Evolutionary conservation across 2,797 vertebrate genomes (phyloP), one percentile per base, ranked within the genome.

Genomic region (Mormyrops boulengeri): DNA sequence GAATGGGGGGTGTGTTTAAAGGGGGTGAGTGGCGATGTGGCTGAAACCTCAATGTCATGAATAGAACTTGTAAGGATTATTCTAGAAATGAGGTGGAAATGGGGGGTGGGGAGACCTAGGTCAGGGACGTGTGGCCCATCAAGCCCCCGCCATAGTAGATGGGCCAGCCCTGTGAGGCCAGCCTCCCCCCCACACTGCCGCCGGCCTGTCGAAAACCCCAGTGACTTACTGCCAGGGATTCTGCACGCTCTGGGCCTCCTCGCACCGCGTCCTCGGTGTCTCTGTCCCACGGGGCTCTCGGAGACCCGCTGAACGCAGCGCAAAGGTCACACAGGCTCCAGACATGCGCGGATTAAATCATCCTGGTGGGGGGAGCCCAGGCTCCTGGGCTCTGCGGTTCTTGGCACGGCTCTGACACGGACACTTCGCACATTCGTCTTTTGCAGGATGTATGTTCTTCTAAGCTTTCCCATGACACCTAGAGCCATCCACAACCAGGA

Each of bases 111-210:
- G 69, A 57, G 62, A 26, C 52, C 9, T 1, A 26, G 53, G 89
- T 88, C 62, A 82, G 69, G 88, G 82, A 88, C 38, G 60, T 52
- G 17, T 92, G 94, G 93, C n/a, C 41, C 88, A 62, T 4, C 91
- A 92, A 90, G 91, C 92, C 93, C 84, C 44, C n/a, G 38, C 47
- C 30, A 19, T 41, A 53, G 62, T 38, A 85, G 88, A 90, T 47
- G 26, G 57, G 88, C 34, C 87, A 80, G 88, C 49, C 52, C 94
- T 94, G 88, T 94, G 93, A 92, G 93, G 92, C 92, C 96, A 95
- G 96, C 95, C 95, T 93, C 91, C 62, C 30, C 82, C 94, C 96
- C 94, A 96, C 95, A 95, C 92, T 92, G 91, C 94, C 93, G 94
- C 94, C 91, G 89, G 92, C 92, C 91, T 93, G 91, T 94, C 94